These are phyloP conservation scores for Eledone cirrhosa DNA, from an alignment of 2,888 invertebrate species.

Conservation along the genomic window DNA sequence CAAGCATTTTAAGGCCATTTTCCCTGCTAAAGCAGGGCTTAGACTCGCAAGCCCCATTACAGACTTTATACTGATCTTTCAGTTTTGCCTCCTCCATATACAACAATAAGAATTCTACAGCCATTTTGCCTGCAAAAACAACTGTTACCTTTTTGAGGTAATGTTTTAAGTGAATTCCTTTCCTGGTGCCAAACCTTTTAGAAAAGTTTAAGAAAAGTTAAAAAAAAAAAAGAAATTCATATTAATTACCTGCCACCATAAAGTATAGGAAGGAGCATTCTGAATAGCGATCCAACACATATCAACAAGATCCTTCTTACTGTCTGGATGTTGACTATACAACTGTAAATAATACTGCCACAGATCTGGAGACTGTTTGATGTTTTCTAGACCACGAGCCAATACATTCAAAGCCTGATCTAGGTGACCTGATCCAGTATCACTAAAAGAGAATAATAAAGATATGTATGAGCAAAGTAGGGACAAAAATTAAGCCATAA, in stretches of 20 bases:
- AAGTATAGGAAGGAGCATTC: conserved; percentile 60
- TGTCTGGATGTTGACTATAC: conserved; percentile 51
- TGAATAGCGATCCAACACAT: conserved; percentile 62
- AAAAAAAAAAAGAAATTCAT: not conserved
- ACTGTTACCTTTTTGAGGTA: too few relatives aligned
- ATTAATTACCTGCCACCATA: conserved; percentile 62
- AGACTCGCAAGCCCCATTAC: too few relatives aligned
- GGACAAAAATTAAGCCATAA: not conserved
- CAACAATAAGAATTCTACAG: too few relatives aligned
- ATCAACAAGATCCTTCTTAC: conserved; percentile 49
- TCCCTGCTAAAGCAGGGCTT: too few relatives aligned
- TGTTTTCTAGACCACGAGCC: conserved; percentile 62
- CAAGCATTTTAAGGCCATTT: too few relatives aligned
- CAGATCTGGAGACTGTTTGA: conserved; percentile 54
- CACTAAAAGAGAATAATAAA: conserved; percentile 33
- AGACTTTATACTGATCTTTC: too few relatives aligned
- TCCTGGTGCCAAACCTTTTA: too few relatives aligned
- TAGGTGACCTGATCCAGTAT: conserved; percentile 42
- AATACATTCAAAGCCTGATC: conserved; percentile 64
- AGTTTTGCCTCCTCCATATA: too few relatives aligned
- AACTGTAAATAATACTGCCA: conserved; percentile 63
- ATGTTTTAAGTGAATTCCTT: too few relatives aligned
- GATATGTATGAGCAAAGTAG: not conserved
- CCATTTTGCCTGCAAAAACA: too few relatives aligned
- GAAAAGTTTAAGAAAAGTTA: not conserved